phyloP scores from a whole-genome alignment of 2,888 invertebrate species.

The Caenorhabditis japonica region DNA sequence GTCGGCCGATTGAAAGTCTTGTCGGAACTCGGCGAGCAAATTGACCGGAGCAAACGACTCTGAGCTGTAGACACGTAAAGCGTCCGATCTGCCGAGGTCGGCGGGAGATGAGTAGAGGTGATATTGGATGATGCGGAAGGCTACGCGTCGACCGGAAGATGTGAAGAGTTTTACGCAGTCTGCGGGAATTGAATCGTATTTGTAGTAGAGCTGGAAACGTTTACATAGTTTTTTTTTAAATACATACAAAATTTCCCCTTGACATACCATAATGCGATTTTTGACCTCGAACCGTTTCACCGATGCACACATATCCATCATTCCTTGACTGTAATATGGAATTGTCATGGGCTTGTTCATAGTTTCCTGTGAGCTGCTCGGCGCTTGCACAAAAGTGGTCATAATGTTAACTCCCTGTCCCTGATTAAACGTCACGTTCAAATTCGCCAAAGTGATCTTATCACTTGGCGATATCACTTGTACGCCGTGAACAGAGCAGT shows the following conservation, averaged over 20 bases:
- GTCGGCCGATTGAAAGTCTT: constrained; percentile 31
- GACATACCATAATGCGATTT: constrained; percentile 81
- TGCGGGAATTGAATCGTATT: constrained; percentile 94
- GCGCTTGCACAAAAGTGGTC: constrained; percentile 84
- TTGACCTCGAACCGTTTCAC: constrained; percentile 88
- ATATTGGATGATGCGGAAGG: constrained; percentile 84
- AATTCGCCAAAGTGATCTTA: constrained; percentile 61
- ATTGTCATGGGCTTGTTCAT: constrained; percentile 53
- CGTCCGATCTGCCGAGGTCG: constrained; percentile 72
- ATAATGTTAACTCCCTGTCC: constrained; percentile 92
- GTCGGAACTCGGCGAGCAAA: constrained; percentile 61
- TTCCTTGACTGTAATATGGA: constrained; percentile 85
- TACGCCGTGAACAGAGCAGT: constrained; percentile 87
- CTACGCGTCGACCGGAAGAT: constrained; percentile 82
- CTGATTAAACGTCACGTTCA: constrained; percentile 82
- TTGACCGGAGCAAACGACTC: constrained; percentile 60
- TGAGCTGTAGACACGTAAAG: constrained; percentile 68
- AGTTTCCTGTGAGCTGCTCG: constrained; percentile 50
- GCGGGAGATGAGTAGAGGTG: constrained; percentile 70
- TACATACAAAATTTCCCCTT: not conserved
- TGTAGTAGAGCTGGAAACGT: constrained; percentile 85
- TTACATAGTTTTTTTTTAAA: not conserved
- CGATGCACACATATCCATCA: constrained; percentile 96
- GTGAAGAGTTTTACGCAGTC: constrained; percentile 97
- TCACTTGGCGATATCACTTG: constrained; percentile 80